Percentiles rank a stretch among this genome's conserved stretches.
These are phyloP conservation scores for Jaculus jaculus DNA, from an alignment of 2,113 vertebrate genomes.

Conservation along the genomic window DNA sequence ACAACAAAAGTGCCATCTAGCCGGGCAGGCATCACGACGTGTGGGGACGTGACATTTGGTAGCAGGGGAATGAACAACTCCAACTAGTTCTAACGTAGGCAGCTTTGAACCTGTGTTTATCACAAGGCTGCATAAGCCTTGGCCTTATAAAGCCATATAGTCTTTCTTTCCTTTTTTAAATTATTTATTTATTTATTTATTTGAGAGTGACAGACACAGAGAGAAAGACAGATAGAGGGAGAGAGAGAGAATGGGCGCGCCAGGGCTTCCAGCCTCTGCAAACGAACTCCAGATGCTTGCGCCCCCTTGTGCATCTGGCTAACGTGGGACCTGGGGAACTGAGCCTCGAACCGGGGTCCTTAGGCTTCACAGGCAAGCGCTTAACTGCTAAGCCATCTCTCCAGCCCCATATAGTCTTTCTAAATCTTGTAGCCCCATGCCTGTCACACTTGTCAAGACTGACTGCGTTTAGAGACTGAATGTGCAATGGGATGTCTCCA, in stretches of 20 bases:
- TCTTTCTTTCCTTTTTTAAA: too few relatives aligned
- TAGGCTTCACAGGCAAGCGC: too few relatives aligned
- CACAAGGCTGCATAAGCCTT: neutral
- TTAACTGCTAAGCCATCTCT: too few relatives aligned
- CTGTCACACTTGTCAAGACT: neutral
- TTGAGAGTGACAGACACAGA: too few relatives aligned
- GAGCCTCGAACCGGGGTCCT: too few relatives aligned
- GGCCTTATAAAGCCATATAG: neutral
- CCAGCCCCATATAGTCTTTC: neutral
- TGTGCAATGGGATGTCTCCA: neutral
- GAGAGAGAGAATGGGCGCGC: too few relatives aligned
- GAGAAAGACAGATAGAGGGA: too few relatives aligned
- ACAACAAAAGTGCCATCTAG: neutral
- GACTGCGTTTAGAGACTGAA: neutral
- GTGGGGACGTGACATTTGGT: neutral
- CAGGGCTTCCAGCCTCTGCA: too few relatives aligned
- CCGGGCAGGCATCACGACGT: neutral
- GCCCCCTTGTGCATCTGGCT: too few relatives aligned
- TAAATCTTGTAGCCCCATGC: neutral
- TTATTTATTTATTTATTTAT: too few relatives aligned
- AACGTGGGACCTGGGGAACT: too few relatives aligned
- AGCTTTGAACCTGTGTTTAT: neutral
- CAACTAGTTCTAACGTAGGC: neutral
- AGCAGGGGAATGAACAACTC: neutral
- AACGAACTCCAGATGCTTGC: too few relatives aligned